Evolutionary conservation across 2,797 vertebrate species (phyloP).

Genomic region (Coranthus polyacanthus): DNA sequence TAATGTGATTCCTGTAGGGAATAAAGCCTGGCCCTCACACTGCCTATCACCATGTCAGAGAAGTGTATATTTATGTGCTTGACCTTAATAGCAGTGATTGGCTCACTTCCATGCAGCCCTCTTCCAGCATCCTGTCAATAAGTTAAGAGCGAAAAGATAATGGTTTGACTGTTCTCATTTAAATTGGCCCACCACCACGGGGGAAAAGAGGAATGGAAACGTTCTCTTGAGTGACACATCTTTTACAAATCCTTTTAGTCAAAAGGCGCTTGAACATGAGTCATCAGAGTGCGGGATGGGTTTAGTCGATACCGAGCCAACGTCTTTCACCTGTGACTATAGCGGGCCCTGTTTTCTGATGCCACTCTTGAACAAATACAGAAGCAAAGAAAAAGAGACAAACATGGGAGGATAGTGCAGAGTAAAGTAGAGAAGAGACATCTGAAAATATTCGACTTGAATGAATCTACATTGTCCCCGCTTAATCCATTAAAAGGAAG

Average conservation of each 20-base stretch:
- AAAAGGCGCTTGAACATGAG: slow-evolving; percentile 66
- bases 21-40: slow-evolving; percentile 35
- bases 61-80: slow-evolving; percentile 71
- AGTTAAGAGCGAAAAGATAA: slow-evolving; percentile 73
- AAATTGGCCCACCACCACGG: slow-evolving; percentile 38
- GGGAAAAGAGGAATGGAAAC: slow-evolving; percentile 40
- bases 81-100: slow-evolving; percentile 76
- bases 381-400: background rate
- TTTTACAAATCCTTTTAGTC: slow-evolving; percentile 74
- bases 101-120: slow-evolving; percentile 65
- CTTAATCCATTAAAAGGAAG: slow-evolving; percentile 41
- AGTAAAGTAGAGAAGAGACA: slow-evolving; percentile 6
- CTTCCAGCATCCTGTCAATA: slow-evolving; percentile 72
- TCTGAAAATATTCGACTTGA: slow-evolving; percentile 9
- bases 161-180: slow-evolving; percentile 60
- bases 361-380: slow-evolving; percentile 35
- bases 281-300: slow-evolving; percentile 53
- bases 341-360: slow-evolving; percentile 36
- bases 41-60: slow-evolving; percentile 62
- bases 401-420: background rate
- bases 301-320: slow-evolving; percentile 58
- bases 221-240: slow-evolving; percentile 55
- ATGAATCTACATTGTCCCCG: slow-evolving; percentile 30
- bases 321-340: slow-evolving; percentile 59
- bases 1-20: slow-evolving; percentile 44